These are phyloP conservation scores for Coregonus sp. DNA, from an alignment of 2,797 vertebrate genomes.

Conservation along the genomic window DNA sequence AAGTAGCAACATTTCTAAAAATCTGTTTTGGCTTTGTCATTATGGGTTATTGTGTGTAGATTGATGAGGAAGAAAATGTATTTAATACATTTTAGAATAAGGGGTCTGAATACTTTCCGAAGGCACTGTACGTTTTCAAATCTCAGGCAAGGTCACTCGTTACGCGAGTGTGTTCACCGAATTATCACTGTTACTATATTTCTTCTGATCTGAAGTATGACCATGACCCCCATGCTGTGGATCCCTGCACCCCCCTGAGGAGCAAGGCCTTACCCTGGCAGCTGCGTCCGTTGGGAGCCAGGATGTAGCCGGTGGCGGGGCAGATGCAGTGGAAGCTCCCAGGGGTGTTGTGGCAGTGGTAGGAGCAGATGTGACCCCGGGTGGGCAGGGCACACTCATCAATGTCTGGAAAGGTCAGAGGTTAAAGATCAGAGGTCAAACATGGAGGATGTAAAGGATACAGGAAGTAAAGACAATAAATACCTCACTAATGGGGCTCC, in stretches of 20 bases:
- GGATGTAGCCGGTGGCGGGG: conserved; percentile 83
- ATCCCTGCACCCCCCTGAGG: not conserved
- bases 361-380: conserved; percentile 95
- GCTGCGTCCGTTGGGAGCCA: conserved; percentile 88
- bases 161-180: not conserved
- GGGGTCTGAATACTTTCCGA: too few relatives aligned
- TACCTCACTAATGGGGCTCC: too few relatives aligned
- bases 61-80: too few relatives aligned
- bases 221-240: not conserved
- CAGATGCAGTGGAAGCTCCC: conserved; percentile 97
- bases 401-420: conserved; percentile 78
- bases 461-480: not conserved
- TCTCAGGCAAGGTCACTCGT: not conserved
- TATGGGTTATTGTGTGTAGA: too few relatives aligned
- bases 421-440: conserved; percentile 15
- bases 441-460: not conserved
- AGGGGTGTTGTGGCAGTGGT: conserved; percentile 88
- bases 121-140: not conserved
- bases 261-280: conserved; percentile 84
- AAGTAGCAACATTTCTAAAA: too few relatives aligned
- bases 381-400: conserved; percentile 96
- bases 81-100: too few relatives aligned
- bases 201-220: not conserved
- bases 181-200: not conserved
- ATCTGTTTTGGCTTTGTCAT: too few relatives aligned